Evolutionary conservation across 2,113 vertebrate species (phyloP), one percentile per base, ranked within the genome.

Genomic region (Cheilinus undulatus): DNA sequence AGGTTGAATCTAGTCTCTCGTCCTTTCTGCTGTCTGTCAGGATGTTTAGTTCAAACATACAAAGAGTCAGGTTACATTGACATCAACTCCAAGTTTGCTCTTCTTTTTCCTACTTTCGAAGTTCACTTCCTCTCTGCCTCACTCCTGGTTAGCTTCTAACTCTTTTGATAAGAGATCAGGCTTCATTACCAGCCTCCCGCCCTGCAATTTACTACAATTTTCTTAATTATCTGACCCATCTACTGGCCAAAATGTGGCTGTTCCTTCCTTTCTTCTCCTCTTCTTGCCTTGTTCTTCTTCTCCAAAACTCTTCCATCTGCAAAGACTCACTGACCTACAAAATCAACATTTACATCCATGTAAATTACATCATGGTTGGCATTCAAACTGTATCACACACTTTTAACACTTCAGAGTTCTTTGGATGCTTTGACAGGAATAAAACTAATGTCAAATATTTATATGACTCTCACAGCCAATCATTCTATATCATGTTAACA

Each of bases 151-250:
- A 36, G 22, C 63, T 52, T 50, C 42, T 17, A 62, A 74, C 64
- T 67, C 48, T 63, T 52, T 76, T 51, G 87, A 88, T 88, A 87
- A 90, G 80, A 51, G 54, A 87, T 86, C 87, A 81, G 64, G 63
- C 65, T 51, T 77, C 62, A 70, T 80, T 57, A 73, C 82, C 34
- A 58, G 63, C 45, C 30, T 64, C 83, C 88, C 86, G 5, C 86
- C 88, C 92, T 83, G 82, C 80, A 90, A 93, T 93, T 93, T 84
- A 59, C 83, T 76, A 43, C 36, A 90, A 92, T 90, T 90, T 84
- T 64, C 71, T 53, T 81, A 88, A 92, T 88, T 83, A 63, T 57
- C 13, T 38, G 3, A 76, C 73, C n/a, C 80, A 90, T 90, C 84
- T 80, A 3, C 36, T 10, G 50, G 53, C 83, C 74, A 82, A 86